Evolutionary conservation across 2,888 invertebrate species (phyloP), one percentile per base, ranked within the genome.

Genomic region (Caenorhabditis doughertyi): DNA sequence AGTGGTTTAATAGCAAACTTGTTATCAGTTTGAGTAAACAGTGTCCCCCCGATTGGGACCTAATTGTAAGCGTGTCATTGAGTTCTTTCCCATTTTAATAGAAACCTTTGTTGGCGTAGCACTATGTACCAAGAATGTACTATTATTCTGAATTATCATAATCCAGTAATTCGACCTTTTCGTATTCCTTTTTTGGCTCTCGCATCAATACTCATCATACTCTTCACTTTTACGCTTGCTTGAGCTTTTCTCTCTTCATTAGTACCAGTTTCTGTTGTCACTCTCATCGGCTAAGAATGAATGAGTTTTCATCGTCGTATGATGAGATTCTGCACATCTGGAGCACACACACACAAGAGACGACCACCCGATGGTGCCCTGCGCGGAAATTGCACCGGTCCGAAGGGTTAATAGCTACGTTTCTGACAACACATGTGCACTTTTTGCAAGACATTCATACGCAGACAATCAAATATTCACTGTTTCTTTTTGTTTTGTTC

Each of bases 261-360:
- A 70, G 47, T 47, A 44, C 39, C 11, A 58, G 39, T 42, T n/a
- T 35, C 7, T 42, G 44, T 56, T 32, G 32, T 35, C 53, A 44
- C 42, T 35, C 42, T 55, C 67, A 44, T 53, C 56, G n/a, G 21
- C 21, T 11, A 13, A 51, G 60, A 25, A 58, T 53, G 67, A 60
- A 58, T 53, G 67, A 67, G 68, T 68, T 76, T 76, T 76, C 58
- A 73, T 51, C 55, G 73, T 55, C 44, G 53, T 53, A 44, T 55
- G 67, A 76, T 76, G 76, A 60, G 67, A 76, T 68, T 76, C 21
- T 60, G 68, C 76, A 76, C 76, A 76, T 76, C 76, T 76, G 76
- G 76, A 76, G 58, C 74, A 13, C 49, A 44, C 64, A 44, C 32
- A 49, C 51, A 51, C 55, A 64, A 39, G 23, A 60, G 29, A 23